Evolutionary conservation across 2,888 invertebrate genomes (phyloP).

Genomic region (Kryphioiulus occultus): DNA sequence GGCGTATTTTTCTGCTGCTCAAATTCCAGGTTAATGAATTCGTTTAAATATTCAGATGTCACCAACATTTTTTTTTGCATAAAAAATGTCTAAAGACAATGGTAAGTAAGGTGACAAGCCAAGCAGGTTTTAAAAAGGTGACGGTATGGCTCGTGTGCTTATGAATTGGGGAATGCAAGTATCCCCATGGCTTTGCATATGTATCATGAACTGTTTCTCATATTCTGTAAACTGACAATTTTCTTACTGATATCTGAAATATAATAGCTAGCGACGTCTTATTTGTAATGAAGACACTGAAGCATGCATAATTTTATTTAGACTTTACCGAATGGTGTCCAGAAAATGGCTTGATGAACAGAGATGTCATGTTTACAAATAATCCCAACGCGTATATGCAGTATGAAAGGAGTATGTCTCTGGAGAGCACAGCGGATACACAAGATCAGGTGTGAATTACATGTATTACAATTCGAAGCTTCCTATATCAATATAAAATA

Average conservation of each 20-base stretch:
- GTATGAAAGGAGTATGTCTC: not conserved
- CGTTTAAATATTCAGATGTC: not conserved
- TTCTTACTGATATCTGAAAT: not conserved
- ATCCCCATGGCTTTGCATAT: not conserved
- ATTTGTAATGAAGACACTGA: too few relatives aligned
- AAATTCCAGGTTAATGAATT: not conserved
- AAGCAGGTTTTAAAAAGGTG: too few relatives aligned
- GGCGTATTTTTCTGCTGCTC: not conserved
- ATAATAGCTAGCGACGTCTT: not conserved
- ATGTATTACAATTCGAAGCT: not conserved
- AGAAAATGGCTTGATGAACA: conserved; percentile 45
- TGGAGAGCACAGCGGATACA: not conserved
- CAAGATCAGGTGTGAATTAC: not conserved
- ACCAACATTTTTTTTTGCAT: not conserved
- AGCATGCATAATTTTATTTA: not conserved
- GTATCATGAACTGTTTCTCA: not conserved
- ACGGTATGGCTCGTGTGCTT: too few relatives aligned
- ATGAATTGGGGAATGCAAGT: not conserved
- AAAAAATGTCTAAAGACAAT: conserved; percentile 30
- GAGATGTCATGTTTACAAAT: conserved; percentile 44
- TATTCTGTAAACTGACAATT: not conserved
- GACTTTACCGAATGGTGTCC: conserved; percentile 34
- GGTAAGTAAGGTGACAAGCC: not conserved
- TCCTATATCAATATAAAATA: too few relatives aligned
- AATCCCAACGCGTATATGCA: conserved; percentile 10